phyloP scores from a whole-genome alignment of 2,888 invertebrate genomes.

The Choristoneura rosaceana region DNA sequence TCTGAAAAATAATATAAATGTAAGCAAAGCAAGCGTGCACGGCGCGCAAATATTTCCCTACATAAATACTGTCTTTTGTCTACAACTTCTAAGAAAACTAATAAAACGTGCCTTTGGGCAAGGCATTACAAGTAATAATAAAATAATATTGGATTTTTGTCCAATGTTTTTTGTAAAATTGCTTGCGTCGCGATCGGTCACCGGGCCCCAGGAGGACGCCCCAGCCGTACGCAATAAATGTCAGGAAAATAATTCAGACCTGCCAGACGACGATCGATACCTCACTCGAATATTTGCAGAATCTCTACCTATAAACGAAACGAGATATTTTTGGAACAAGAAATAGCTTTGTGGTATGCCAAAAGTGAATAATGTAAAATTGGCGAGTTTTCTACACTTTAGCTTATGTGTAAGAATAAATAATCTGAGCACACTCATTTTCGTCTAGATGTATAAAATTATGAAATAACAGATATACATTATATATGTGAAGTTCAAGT shows the following conservation, averaged over 20 bases:
- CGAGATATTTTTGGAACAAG: background rate
- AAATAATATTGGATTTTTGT: conserved; percentile 40
- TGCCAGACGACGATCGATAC: conserved; percentile 38
- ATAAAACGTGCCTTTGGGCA: conserved; percentile 35
- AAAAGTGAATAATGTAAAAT: background rate
- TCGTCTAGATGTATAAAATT: no score
- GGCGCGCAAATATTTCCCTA: background rate
- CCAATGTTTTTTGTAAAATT: conserved; percentile 55
- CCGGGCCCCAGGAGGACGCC: conserved; percentile 46
- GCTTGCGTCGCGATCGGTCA: conserved; percentile 53
- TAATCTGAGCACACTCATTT: no score
- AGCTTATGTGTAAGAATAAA: no score
- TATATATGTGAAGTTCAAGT: no score
- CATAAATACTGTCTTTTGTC: conserved; percentile 9
- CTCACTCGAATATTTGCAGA: conserved; percentile 28
- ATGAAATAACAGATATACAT: no score
- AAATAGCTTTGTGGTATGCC: background rate
- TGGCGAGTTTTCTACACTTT: no score
- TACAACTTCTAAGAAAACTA: conserved; percentile 28
- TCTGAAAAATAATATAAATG: background rate
- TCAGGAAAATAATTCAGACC: conserved; percentile 38
- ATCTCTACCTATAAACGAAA: conserved; percentile 1
- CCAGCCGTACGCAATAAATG: conserved; percentile 39
- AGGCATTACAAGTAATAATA: conserved; percentile 37
- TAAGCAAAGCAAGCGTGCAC: background rate